Conservation (phyloP, 2,797 vertebrate genomes). For the Cynopterus sphinx region DNA sequence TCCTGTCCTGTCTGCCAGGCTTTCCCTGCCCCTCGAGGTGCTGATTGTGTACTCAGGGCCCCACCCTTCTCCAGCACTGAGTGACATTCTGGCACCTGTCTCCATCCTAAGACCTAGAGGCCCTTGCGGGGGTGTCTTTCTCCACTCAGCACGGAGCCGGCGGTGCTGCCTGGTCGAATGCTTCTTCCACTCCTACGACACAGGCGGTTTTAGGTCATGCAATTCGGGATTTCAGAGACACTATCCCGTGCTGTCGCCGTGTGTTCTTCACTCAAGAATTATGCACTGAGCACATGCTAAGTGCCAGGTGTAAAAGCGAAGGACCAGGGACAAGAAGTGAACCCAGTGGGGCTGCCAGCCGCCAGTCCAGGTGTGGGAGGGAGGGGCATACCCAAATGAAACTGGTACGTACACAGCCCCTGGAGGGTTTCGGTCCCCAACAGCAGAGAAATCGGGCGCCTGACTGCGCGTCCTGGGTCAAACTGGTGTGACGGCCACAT, state of each 20-base stretch:
- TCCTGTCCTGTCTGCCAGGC: neutral
- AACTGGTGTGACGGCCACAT: too few species aligned
- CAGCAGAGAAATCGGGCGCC: accelerated
- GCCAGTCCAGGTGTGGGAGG: accelerated
- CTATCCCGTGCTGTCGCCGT: accelerated
- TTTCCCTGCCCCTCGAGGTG: neutral
- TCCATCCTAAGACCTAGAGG: neutral
- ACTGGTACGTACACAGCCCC: neutral
- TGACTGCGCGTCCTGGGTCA: too few species aligned
- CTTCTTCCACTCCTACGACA: neutral
- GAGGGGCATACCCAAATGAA: neutral
- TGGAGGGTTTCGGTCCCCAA: neutral
- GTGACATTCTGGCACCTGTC: neutral
- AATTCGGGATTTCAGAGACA: neutral
- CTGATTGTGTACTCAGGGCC: neutral
- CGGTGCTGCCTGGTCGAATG: accelerated
- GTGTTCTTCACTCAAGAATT: neutral
- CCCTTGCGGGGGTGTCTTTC: neutral
- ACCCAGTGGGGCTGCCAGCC: neutral
- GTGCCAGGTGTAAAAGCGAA: neutral
- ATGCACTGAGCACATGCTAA: neutral
- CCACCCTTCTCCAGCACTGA: neutral
- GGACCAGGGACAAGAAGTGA: neutral
- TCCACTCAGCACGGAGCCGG: neutral
- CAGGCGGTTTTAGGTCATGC: accelerated